These are phyloP conservation scores for Caenorhabditis imperialis DNA, from an alignment of 2,888 invertebrate species.

Conservation along the genomic window DNA sequence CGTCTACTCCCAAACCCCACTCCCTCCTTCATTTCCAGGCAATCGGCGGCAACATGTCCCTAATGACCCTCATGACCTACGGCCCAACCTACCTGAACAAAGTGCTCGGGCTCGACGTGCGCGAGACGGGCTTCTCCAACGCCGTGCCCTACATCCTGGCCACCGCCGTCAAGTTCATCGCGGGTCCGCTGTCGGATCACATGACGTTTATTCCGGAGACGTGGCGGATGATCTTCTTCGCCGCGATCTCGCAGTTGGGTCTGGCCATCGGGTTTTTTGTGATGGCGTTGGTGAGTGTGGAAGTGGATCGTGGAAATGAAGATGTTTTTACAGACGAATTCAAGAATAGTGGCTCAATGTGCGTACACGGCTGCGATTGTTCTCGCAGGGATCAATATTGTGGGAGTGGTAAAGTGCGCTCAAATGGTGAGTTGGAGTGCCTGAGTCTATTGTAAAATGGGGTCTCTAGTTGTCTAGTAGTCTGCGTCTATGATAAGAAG, in stretches of 20 bases:
- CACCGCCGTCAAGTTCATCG: conserved; percentile 33
- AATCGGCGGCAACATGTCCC: conserved; percentile 46
- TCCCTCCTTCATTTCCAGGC: no score
- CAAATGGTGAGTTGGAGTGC: conserved; percentile 54
- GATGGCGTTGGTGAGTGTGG: conserved; percentile 53
- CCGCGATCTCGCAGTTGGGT: conserved; percentile 58
- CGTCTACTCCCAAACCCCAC: no score
- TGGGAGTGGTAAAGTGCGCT: conserved; percentile 65
- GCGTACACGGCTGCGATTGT: conserved; percentile 65
- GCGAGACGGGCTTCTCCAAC: conserved; percentile 59
- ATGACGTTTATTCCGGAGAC: conserved; percentile 35
- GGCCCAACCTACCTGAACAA: conserved; percentile 55
- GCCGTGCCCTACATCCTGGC: conserved; percentile 57
- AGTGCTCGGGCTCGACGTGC: conserved; percentile 59
- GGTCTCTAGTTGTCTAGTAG: no score
- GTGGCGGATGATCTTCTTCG: conserved; percentile 59
- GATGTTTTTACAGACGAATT: conserved; percentile 45
- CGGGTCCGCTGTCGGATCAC: conserved; percentile 39
- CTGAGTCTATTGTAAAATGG: no score
- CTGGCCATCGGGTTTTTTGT: conserved; percentile 60
- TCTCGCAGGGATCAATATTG: conserved; percentile 66
- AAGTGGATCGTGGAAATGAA: background rate
- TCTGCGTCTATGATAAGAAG: no score
- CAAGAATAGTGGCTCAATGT: conserved; percentile 55
- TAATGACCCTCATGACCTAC: conserved; percentile 41